These are phyloP conservation scores for Rhopilema esculentum DNA, from an alignment of 30 jellyfish, hydroid and myxozoan species.

Conservation along the genomic window DNA sequence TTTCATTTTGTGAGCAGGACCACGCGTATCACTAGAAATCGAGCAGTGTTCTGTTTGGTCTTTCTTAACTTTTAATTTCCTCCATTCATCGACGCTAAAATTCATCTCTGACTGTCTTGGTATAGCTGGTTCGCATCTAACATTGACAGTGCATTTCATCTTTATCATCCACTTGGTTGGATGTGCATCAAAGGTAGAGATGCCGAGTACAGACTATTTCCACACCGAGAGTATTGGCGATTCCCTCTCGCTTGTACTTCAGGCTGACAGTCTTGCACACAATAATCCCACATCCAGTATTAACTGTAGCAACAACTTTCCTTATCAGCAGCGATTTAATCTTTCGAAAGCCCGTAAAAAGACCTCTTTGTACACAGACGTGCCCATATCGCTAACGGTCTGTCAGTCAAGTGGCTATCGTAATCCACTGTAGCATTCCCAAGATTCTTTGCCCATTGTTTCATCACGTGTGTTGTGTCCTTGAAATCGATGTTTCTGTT, in stretches of 20 bases:
- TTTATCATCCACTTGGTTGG: not conserved
- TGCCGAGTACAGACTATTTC: too few relatives aligned
- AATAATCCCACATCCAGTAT: not conserved
- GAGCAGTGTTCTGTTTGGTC: not conserved
- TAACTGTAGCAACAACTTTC: not conserved
- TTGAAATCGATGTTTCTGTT: not conserved
- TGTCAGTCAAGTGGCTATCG: slow-evolving; percentile 17
- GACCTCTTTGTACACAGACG: not conserved
- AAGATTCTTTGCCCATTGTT: slow-evolving; percentile 17
- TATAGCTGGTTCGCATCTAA: not conserved
- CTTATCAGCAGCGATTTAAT: not conserved
- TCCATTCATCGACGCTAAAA: too few relatives aligned
- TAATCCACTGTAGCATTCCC: slow-evolving; percentile 26
- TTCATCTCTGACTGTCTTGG: too few relatives aligned
- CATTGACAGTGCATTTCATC: not conserved
- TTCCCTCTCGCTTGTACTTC: not conserved
- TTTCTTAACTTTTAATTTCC: too few relatives aligned
- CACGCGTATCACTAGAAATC: not conserved
- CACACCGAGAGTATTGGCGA: too few relatives aligned
- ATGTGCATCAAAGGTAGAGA: not conserved
- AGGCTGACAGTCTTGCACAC: not conserved
- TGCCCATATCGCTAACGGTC: slow-evolving; percentile 23
- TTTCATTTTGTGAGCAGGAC: not conserved
- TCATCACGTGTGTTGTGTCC: slow-evolving; percentile 14
- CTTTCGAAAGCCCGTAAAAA: not conserved